Base-by-base conservation (phyloP, 2,888 invertebrate species). In the Apodemia mormo region DNA sequence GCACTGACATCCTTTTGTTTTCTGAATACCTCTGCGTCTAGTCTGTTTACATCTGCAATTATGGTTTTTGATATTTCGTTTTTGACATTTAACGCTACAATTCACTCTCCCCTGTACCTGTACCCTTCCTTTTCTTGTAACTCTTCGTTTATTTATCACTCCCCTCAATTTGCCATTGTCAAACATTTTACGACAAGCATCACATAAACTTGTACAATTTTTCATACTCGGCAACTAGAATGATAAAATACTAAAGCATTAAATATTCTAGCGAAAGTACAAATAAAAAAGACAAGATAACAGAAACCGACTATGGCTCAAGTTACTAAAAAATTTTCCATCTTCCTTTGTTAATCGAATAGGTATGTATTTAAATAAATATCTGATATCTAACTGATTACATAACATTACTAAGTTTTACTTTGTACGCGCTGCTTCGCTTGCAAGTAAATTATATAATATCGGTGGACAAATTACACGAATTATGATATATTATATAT, bases 161-260 rank as follows among this genome's bases (percentile, higher is more conserved):
- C 37, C 37, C 0, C 37, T 33, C 2, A 33, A 33, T 37, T 64
- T 12, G 61, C 61, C 37, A 14, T 7, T 64, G 14, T 37, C 61
- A n/a, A 64, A 64, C 61, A 64, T 64, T 37, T 64, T 64, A 2
- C 37, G 33, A 37, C 61, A 64, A 37, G 37, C 61, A 8, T 64
- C 61, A 64, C 61, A 64, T 37, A 64, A 64, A 37, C 37, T 33
- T 14, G 33, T n/a, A 64, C n/a, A 33, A 14, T 14, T 64, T 64
- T 64, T 64, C 37, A n/a, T 8, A 33, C 37, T 64, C 14, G 61
- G 14, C 61, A 64, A 33, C 61, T 37, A 37, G 12, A 64, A 58
- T 56, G 14, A 29, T 56, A 29, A 8, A 54, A 54, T 22, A 22
- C 54, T 54, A n/a, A 54, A 54, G 22, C n/a, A n/a, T 52, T 52